These are phyloP conservation scores for Drosophila obscura DNA, from an alignment of 1,140 invertebrate species.

Conservation along the genomic window DNA sequence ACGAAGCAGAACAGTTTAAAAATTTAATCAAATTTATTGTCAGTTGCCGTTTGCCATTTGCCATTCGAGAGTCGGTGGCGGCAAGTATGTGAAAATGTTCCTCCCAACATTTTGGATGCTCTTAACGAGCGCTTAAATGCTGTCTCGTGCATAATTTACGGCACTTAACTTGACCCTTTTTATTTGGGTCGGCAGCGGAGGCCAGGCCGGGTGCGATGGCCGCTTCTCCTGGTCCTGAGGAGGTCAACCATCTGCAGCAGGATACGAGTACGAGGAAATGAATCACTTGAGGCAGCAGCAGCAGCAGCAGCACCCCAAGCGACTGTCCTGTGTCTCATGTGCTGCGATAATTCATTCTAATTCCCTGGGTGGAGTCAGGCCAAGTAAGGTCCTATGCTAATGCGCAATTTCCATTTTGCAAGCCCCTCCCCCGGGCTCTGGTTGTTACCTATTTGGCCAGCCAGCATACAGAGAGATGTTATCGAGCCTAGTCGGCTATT, in stretches of 20 bases:
- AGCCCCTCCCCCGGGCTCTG: too few relatives aligned
- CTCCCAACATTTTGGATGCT: not conserved
- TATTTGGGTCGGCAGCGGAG: not conserved
- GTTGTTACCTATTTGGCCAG: too few relatives aligned
- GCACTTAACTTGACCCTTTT: constrained; percentile 68
- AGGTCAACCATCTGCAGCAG: not conserved
- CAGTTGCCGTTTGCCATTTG: constrained; percentile 12
- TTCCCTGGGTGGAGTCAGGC: not conserved
- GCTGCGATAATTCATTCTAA: constrained; percentile 20
- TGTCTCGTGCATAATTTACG: constrained; percentile 65
- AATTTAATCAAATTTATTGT: constrained; percentile 69
- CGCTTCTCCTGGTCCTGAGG: not conserved
- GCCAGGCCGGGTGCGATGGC: not conserved
- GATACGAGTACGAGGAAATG: constrained; percentile 9
- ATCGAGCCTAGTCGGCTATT: not conserved
- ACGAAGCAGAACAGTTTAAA: constrained; percentile 22
- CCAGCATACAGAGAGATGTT: too few relatives aligned
- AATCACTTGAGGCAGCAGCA: constrained; percentile 8
- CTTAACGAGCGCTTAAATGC: constrained; percentile 72
- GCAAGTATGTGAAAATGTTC: constrained; percentile 43
- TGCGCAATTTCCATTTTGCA: constrained; percentile 13
- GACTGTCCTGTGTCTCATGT: constrained; percentile 2
- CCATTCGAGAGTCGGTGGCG: not conserved
- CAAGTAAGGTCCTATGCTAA: constrained; percentile 19
- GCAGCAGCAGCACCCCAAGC: too few relatives aligned